A percentile compares a stretch with the other conserved stretches of the same genome.
Conservation (phyloP, 2,797 vertebrate species). For the Coreius guichenoti region DNA sequence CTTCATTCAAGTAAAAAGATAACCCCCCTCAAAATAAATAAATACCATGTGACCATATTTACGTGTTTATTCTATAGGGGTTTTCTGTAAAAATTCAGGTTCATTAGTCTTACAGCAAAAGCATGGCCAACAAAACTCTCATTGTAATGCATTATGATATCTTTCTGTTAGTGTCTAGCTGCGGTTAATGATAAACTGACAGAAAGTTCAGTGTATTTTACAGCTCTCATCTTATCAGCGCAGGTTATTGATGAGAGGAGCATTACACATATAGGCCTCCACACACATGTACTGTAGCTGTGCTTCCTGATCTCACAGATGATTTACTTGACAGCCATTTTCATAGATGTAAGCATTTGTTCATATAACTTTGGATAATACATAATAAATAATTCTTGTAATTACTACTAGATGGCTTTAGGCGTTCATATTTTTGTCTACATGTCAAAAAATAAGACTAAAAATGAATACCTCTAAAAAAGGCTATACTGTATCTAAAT, state of each 20-base stretch:
- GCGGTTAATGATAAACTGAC: constrained; percentile 62
- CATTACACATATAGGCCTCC: constrained; percentile 5
- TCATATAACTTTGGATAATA: neutral
- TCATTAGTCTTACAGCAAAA: neutral
- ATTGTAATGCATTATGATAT: constrained; percentile 28
- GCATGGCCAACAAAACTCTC: neutral
- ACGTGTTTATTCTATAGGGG: neutral
- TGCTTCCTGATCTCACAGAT: neutral
- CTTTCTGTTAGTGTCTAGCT: constrained; percentile 4
- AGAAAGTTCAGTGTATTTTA: constrained; percentile 49
- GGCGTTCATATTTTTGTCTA: neutral
- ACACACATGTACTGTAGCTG: neutral
- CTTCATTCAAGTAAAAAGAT: neutral
- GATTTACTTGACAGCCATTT: neutral
- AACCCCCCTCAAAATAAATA: neutral
- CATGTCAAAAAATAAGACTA: neutral
- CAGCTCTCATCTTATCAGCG: constrained; percentile 52
- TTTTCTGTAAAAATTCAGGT: neutral
- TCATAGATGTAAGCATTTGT: neutral
- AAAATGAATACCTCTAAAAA: neutral
- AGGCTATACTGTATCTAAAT: neutral
- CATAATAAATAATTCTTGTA: neutral
- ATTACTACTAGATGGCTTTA: neutral
- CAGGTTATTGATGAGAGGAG: constrained; percentile 10
- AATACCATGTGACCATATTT: neutral